Evolutionary conservation across 2,888 invertebrate genomes (phyloP).

Genomic region (Nymphalis c-album): DNA sequence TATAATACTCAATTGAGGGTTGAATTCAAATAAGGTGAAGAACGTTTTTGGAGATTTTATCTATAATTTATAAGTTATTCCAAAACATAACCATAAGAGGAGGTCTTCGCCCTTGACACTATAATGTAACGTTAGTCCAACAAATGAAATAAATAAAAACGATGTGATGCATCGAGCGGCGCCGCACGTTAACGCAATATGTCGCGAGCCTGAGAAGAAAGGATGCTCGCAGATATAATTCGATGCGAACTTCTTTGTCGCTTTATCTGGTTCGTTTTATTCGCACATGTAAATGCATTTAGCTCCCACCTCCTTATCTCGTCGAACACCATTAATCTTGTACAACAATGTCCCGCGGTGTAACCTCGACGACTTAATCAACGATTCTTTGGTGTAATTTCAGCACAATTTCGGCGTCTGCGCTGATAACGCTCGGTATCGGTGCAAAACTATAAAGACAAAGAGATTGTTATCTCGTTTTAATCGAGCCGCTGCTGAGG

Average conservation of each 20-base stretch:
- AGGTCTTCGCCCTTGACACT: too few relatives aligned
- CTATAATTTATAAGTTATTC: too few relatives aligned
- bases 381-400: slow-evolving; percentile 52
- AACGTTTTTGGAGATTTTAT: too few relatives aligned
- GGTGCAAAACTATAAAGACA: slow-evolving; percentile 41
- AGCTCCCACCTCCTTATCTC: slow-evolving; percentile 77
- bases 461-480: slow-evolving; percentile 42
- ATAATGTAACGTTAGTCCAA: neutral
- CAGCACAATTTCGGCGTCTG: slow-evolving; percentile 56
- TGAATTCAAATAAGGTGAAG: too few relatives aligned
- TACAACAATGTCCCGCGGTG: slow-evolving; percentile 74
- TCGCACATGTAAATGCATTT: slow-evolving; percentile 81
- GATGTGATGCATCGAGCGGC: slow-evolving; percentile 4
- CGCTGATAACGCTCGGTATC: slow-evolving; percentile 44
- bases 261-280: slow-evolving; percentile 75
- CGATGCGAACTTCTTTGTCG: slow-evolving; percentile 69
- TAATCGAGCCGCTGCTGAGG: slow-evolving; percentile 40
- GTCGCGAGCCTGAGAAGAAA: slow-evolving; percentile 35
- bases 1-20: too few relatives aligned
- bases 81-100: too few relatives aligned
- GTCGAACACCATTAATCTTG: slow-evolving; percentile 78
- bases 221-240: slow-evolving; percentile 53
- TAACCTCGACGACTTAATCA: slow-evolving; percentile 75
- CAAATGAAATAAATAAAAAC: neutral
- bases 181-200: slow-evolving; percentile 17